phyloP scores from a whole-genome alignment of 2,113 vertebrate species.

The Gasterosteus nipponicus region DNA sequence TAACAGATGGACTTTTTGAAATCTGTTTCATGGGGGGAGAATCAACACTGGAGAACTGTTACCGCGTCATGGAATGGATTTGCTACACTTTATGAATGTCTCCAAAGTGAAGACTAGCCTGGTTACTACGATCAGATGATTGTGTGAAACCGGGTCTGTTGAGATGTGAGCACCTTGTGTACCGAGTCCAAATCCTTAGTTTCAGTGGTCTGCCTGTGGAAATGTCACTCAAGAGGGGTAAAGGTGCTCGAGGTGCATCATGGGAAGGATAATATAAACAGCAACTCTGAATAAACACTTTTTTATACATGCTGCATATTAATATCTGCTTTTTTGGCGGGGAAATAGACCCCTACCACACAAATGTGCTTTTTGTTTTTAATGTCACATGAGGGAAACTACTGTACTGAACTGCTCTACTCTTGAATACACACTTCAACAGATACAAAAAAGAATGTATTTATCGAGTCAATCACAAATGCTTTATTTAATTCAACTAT shows the following conservation, averaged over 20 bases:
- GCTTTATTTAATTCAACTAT: constrained; percentile 77
- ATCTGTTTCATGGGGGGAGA: constrained; percentile 16
- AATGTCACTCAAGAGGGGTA: neutral
- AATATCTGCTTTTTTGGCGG: neutral
- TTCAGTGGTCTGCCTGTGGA: constrained; percentile 17
- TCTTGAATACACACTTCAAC: constrained; percentile 30
- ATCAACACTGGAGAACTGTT: constrained; percentile 47
- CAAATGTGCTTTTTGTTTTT: neutral
- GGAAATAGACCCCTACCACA: neutral
- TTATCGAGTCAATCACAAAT: constrained; percentile 67
- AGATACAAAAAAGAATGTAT: constrained; percentile 72
- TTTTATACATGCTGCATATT: constrained; percentile 39
- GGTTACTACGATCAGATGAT: neutral
- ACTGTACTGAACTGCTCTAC: constrained; percentile 3
- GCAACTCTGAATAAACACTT: neutral
- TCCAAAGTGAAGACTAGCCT: neutral
- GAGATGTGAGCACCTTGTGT: constrained; percentile 12
- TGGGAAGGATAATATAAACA: neutral
- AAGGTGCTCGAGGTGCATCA: constrained; percentile 13
- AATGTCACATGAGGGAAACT: neutral
- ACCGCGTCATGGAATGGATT: constrained; percentile 8
- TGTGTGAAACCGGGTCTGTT: neutral
- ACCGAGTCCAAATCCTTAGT: constrained; percentile 28
- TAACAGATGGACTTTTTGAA: constrained; percentile 6
- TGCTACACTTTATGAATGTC: constrained; percentile 27